phyloP scores from a whole-genome alignment of 2,888 invertebrate genomes.

The Choristoneura rosaceana region DNA sequence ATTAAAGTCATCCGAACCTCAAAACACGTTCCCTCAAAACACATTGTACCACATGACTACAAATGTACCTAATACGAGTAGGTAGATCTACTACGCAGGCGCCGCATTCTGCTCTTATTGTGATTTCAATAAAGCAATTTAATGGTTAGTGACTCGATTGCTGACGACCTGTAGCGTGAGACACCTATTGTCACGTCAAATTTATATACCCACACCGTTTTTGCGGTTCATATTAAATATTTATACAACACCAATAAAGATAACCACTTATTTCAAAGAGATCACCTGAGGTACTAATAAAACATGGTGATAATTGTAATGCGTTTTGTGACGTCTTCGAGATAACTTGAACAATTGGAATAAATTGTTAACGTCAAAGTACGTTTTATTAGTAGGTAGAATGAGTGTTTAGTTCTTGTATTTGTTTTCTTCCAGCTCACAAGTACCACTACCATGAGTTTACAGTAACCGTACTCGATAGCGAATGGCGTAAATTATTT shows the following conservation, averaged over 20 bases:
- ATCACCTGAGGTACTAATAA: constrained; percentile 28
- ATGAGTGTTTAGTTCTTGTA: background rate
- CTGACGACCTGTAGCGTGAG: constrained; percentile 4
- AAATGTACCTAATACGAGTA: background rate
- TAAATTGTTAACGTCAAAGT: background rate
- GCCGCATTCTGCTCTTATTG: constrained; percentile 3
- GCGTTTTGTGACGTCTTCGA: constrained; percentile 32
- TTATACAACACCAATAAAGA: constrained; percentile 17
- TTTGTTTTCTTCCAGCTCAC: background rate
- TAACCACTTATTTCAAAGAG: constrained; percentile 11
- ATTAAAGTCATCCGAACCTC: background rate
- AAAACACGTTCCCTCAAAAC: background rate
- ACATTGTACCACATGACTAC: background rate
- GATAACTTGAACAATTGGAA: constrained; percentile 22
- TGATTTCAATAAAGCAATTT: constrained; percentile 32
- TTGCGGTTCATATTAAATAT: background rate
- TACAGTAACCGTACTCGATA: no score
- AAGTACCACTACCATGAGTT: no score
- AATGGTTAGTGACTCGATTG: constrained; percentile 12
- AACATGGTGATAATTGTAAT: constrained; percentile 28
- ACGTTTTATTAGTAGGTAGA: background rate
- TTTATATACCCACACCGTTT: constrained; percentile 6
- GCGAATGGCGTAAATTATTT: no score
- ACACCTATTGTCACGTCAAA: constrained; percentile 18
- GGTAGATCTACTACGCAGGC: background rate